phyloP scores from a whole-genome alignment of 2,888 invertebrate species.

The Bedellia somnulentella region DNA sequence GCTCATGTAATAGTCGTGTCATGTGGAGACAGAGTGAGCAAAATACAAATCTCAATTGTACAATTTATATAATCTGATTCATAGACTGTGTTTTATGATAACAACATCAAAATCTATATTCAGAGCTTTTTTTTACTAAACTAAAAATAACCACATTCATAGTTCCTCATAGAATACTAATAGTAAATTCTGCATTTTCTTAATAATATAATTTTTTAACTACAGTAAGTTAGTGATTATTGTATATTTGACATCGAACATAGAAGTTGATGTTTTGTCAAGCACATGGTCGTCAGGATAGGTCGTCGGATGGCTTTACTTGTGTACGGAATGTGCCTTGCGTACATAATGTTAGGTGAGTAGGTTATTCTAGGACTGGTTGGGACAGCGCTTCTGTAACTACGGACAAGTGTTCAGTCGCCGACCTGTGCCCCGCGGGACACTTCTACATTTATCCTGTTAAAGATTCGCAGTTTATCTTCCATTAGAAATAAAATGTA shows the following conservation, averaged over 20 bases:
- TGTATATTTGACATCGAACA: conserved; percentile 6
- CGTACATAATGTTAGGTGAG: conserved; percentile 47
- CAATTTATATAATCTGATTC: too few species aligned
- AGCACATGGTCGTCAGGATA: conserved; percentile 42
- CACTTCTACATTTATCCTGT: too few species aligned
- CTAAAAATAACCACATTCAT: conserved; percentile 47
- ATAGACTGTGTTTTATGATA: conserved; percentile 52
- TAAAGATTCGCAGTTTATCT: conserved; percentile 61
- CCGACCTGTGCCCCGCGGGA: too few species aligned
- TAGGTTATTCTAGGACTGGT: conserved; percentile 61
- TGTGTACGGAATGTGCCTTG: conserved; percentile 63
- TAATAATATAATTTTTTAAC: conserved; percentile 20
- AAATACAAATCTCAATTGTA: too few species aligned
- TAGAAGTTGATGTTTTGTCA: conserved; percentile 47
- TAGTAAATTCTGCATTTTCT: conserved; percentile 58
- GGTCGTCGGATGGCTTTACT: conserved; percentile 46
- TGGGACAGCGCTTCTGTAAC: too few species aligned
- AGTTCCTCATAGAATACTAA: conserved; percentile 61
- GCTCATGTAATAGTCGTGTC: too few species aligned
- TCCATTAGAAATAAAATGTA: conserved; percentile 54
- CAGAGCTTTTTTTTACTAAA: conserved; percentile 4
- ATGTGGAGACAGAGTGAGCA: too few species aligned
- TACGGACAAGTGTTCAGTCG: too few species aligned
- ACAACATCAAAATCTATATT: conserved; percentile 41
- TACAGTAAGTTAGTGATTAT: conserved; percentile 45